These are phyloP conservation scores for Digitonthophagus gazella DNA, from an alignment of 2,888 invertebrate genomes.

Conservation along the genomic window DNA sequence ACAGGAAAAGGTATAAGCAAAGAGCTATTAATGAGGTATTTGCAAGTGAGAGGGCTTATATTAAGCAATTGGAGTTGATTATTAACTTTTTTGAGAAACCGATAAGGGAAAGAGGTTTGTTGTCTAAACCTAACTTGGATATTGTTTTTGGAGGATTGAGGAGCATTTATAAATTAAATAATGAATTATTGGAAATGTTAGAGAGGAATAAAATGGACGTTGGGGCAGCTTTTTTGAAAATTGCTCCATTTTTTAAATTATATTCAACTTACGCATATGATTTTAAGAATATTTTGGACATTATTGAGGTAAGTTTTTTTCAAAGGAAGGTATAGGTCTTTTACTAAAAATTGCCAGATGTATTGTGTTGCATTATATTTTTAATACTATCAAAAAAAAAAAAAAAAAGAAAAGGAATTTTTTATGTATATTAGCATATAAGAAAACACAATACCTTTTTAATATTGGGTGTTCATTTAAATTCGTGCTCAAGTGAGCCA, in stretches of 20 bases:
- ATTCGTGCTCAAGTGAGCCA: no score
- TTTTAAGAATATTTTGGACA: conserved; percentile 62
- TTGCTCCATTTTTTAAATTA: conserved; percentile 75
- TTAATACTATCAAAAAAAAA: no score
- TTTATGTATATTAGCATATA: no score
- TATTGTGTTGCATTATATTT: no score
- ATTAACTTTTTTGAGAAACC: conserved; percentile 65
- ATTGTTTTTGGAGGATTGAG: conserved; percentile 64
- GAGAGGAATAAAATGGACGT: conserved; percentile 59
- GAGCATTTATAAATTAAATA: conserved; percentile 63
- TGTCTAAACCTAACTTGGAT: conserved; percentile 54
- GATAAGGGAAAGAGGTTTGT: conserved; percentile 52
- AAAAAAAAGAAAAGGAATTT: no score
- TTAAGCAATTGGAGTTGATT: conserved; percentile 64
- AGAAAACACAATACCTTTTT: no score
- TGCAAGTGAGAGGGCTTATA: conserved; percentile 67
- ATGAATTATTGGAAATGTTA: conserved; percentile 59
- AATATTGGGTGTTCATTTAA: no score
- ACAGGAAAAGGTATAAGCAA: conserved; percentile 45
- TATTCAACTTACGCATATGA: conserved; percentile 77
- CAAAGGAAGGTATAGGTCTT: not conserved
- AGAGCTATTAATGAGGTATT: conserved; percentile 68
- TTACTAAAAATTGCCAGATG: no score
- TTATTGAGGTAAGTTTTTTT: conserved; percentile 57
- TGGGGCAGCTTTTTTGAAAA: conserved; percentile 64